Conservation (phyloP, 2,797 vertebrate genomes). For the Pelobates cultripes region DNA sequence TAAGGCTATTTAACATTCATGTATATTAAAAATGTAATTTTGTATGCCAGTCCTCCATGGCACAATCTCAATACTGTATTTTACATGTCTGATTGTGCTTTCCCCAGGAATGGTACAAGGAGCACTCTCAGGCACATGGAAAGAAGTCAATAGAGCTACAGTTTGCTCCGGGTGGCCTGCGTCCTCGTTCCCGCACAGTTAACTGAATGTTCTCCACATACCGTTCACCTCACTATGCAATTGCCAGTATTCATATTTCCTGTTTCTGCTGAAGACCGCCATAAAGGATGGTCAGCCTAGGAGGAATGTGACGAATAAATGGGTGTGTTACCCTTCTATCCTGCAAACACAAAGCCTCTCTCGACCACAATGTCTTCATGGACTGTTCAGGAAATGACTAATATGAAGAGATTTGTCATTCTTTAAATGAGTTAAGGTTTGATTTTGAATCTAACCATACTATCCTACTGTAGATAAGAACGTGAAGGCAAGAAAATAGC, state of each 20-base stretch:
- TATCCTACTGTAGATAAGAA: background rate
- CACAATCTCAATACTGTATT: background rate
- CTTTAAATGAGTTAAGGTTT: background rate
- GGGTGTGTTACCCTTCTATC: no score
- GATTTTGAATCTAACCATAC: background rate
- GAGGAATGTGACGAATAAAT: background rate
- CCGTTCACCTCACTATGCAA: slow-evolving; percentile 69
- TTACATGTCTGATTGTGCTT: background rate
- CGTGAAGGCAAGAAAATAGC: background rate
- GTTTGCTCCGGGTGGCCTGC: slow-evolving; percentile 60
- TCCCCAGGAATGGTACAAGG: slow-evolving; percentile 90
- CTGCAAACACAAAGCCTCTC: no score
- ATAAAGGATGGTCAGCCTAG: slow-evolving; percentile 4
- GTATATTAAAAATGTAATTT: no score
- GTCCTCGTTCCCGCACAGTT: slow-evolving; percentile 75
- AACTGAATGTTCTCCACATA: slow-evolving; percentile 61
- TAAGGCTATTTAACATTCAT: no score
- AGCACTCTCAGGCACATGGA: slow-evolving; percentile 82
- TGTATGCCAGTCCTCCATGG: no score
- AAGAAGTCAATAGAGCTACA: slow-evolving; percentile 64
- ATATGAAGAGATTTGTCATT: slow-evolving; percentile 4
- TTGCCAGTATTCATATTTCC: slow-evolving; percentile 56
- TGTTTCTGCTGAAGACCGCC: slow-evolving; percentile 15
- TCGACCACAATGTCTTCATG: no score
- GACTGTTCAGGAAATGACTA: slow-evolving; percentile 7